These are phyloP conservation scores for Vesta saturnalis DNA, from an alignment of 2,888 invertebrate genomes.

Conservation along the genomic window DNA sequence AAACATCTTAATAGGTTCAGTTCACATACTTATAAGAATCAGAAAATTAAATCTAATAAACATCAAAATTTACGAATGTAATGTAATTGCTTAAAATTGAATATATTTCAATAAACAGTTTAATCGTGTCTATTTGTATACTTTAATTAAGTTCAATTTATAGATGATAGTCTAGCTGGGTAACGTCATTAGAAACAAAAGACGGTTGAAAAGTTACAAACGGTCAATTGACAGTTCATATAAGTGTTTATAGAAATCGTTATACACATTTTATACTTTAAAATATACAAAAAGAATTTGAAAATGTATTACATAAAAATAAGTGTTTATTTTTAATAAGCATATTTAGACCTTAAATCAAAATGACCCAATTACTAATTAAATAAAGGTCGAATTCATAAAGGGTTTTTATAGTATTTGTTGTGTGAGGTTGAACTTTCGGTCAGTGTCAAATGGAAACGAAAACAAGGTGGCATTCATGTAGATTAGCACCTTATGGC, in stretches of 20 bases:
- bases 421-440: constrained; percentile 40
- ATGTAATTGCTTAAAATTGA: too few relatives aligned
- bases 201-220: not conserved
- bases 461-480: constrained; percentile 58
- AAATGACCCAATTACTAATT: constrained; percentile 53
- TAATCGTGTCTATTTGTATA: too few relatives aligned
- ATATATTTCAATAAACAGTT: too few relatives aligned
- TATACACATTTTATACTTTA: not conserved
- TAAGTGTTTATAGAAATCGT: constrained; percentile 1
- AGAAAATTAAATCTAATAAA: too few relatives aligned
- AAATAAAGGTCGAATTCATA: constrained; percentile 54
- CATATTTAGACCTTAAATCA: constrained; percentile 47
- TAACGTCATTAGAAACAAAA: not conserved
- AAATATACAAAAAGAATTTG: constrained; percentile 1
- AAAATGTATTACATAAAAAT: constrained; percentile 11
- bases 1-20: too few relatives aligned
- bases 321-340: constrained; percentile 41
- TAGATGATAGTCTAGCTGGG: not conserved
- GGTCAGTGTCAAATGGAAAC: constrained; percentile 49
- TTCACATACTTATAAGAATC: too few relatives aligned
- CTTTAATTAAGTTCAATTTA: not conserved
- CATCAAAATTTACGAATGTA: too few relatives aligned
- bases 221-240: not conserved
- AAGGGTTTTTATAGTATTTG: constrained; percentile 42
- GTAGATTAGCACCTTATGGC: constrained; percentile 61